phyloP scores from a whole-genome alignment of 35 echinoderm and acorn worm species.

The Diadema setosum region DNA sequence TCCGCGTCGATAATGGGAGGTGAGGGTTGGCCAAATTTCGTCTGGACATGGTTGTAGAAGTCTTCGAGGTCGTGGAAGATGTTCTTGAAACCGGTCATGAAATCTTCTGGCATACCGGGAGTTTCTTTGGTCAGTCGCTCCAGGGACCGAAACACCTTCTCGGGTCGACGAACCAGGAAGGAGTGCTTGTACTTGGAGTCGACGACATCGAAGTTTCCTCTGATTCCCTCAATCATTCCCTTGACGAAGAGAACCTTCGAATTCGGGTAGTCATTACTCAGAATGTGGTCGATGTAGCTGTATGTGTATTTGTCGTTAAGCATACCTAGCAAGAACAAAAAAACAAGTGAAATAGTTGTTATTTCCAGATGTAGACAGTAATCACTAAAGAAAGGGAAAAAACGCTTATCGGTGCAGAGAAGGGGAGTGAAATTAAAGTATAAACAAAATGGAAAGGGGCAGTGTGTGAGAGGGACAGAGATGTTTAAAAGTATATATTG shows the following conservation, averaged over 20 bases:
- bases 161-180: conserved; percentile 7
- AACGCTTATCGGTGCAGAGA: too few species aligned
- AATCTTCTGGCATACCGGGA: not conserved
- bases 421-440: too few species aligned
- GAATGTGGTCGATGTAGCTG: not conserved
- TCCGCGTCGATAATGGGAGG: conserved; percentile 36
- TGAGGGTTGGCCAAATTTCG: not conserved
- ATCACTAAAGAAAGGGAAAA: too few species aligned
- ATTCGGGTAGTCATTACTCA: not conserved
- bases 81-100: not conserved
- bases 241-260: conserved; percentile 23
- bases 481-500: too few species aligned
- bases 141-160: not conserved
- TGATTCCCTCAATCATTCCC: not conserved
- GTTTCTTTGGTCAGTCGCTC: not conserved
- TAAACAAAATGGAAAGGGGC: too few species aligned
- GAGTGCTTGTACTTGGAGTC: not conserved
- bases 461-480: too few species aligned
- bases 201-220: not conserved
- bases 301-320: conserved; percentile 16
- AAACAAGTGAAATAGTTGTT: not conserved
- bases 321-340: not conserved
- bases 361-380: too few species aligned
- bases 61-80: not conserved
- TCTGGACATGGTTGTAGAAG: not conserved